Base-by-base conservation (phyloP, 2,797 vertebrate species). In the Rhyacichthys aspro region DNA sequence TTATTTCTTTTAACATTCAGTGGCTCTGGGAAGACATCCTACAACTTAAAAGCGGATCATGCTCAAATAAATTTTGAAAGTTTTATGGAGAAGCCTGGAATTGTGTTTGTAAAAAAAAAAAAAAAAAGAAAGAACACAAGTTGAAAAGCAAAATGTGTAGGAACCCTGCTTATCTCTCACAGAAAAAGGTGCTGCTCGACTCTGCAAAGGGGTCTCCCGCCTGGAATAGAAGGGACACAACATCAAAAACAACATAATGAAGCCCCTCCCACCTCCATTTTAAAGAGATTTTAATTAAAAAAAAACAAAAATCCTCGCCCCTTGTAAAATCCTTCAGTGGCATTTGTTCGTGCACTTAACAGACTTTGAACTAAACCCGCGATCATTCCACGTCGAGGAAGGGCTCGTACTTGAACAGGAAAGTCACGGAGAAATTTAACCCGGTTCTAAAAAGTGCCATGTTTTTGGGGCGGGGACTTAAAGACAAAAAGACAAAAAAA, bases 371-470 rank as follows among this genome's bases (percentile, higher is more conserved):
- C 71, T 63, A 46, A 60, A 56, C 42, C 37, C 43, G 43, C 34
- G 52, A 84, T 81, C 90, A 89, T 89, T 91, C 89, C 89, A 82
- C 78, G 43, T 65, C 70, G 49, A 84, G 79, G 79, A 86, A 86
- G 77, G 81, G 83, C 79, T 79, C 71, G 69, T 85, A 84, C 84
- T 86, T 86, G 87, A 88, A 90, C 57, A 48, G 60, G 14, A 46
- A 16, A 49, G 17, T 17, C 11, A 9, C 8, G 9, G 32, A 49
- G 34, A 33, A 17, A 36, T 17, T 50, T 50, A 36, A 38, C 49
- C 14, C 48, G 23, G 23, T 28, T 28, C 23, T 28, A 37, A 69
- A 64, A 85, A 88, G 82, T 87, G 83, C 85, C 78, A 84, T 75
- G 69, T 53, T 28, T 60, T 18, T 7, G 15, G 14, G 34, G 8